Percentiles rank a stretch among this genome's conserved stretches.
phyloP scores from a whole-genome alignment of 2,113 vertebrate genomes.

The Okapia johnstoni region DNA sequence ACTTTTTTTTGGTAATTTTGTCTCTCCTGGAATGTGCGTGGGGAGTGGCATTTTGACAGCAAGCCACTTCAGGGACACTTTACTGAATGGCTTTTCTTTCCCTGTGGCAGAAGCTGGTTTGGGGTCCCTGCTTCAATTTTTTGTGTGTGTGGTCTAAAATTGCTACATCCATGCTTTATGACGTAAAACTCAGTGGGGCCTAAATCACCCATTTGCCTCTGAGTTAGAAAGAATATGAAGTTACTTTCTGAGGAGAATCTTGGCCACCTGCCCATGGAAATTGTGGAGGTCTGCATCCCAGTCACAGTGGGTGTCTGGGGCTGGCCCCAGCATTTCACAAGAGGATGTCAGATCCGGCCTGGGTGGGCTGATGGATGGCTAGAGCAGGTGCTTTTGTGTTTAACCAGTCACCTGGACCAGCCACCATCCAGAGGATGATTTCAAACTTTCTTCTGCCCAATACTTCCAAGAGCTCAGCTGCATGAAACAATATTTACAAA shows the following conservation, averaged over 20 bases:
- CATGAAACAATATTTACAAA: constrained; percentile 31
- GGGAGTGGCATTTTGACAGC: background rate
- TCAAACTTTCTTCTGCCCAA: background rate
- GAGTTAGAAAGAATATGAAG: background rate
- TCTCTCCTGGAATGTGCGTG: background rate
- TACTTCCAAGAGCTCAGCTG: constrained; percentile 12
- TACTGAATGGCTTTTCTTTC: background rate
- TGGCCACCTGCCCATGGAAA: background rate
- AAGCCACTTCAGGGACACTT: background rate
- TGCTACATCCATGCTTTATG: background rate
- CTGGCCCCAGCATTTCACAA: background rate
- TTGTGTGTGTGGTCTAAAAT: background rate
- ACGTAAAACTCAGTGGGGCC: background rate
- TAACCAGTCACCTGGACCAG: background rate
- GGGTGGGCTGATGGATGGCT: background rate
- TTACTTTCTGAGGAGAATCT: background rate
- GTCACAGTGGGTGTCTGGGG: fast-evolving
- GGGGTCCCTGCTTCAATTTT: background rate
- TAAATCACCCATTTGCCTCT: background rate
- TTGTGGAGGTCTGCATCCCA: background rate
- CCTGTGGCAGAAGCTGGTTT: background rate
- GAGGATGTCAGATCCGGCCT: background rate
- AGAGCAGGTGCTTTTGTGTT: background rate
- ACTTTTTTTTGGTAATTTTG: background rate
- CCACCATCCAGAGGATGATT: background rate